Percentiles rank a stretch among this genome's conserved stretches.
Conservation (phyloP, 1,140 invertebrate genomes). For the Centruroides sculpturatus region DNA sequence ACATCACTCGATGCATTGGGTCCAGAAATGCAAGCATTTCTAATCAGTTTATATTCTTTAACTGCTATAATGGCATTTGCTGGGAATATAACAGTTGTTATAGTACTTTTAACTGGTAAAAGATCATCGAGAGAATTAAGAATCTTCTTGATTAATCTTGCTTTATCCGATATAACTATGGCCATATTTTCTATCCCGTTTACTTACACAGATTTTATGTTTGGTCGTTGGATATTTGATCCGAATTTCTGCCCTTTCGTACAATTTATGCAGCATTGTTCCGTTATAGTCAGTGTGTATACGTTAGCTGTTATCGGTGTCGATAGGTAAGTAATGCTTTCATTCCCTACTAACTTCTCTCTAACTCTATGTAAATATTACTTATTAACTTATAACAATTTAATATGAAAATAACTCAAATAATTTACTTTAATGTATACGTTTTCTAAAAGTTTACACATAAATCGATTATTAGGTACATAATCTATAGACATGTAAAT, state of each 20-base stretch:
- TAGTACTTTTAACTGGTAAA: conserved; percentile 26
- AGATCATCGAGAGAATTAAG: conserved; percentile 26
- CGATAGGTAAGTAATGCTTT: conserved; percentile 26
- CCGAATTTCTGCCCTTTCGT: conserved; percentile 30
- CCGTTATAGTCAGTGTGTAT: conserved; percentile 31
- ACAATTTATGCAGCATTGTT: conserved; percentile 29
- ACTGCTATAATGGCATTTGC: conserved; percentile 26
- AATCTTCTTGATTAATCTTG: conserved; percentile 31
- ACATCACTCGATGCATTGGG: conserved; percentile 12
- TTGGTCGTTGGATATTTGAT: conserved; percentile 30
- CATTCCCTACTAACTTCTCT: neutral
- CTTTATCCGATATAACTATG: conserved; percentile 31
- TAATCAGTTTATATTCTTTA: conserved; percentile 27
- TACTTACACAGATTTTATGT: conserved; percentile 32
- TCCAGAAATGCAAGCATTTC: conserved; percentile 22
- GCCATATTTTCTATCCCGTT: conserved; percentile 33
- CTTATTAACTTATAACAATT: neutral
- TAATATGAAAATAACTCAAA: no score
- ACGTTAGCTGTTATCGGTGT: conserved; percentile 32
- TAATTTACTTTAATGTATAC: no score
- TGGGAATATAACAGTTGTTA: conserved; percentile 29
- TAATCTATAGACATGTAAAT: no score
- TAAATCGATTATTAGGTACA: no score
- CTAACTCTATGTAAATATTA: no score
- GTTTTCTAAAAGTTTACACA: no score